These are phyloP conservation scores for Ciconia stormi DNA, from an alignment of 2,113 vertebrate genomes.

Conservation along the genomic window DNA sequence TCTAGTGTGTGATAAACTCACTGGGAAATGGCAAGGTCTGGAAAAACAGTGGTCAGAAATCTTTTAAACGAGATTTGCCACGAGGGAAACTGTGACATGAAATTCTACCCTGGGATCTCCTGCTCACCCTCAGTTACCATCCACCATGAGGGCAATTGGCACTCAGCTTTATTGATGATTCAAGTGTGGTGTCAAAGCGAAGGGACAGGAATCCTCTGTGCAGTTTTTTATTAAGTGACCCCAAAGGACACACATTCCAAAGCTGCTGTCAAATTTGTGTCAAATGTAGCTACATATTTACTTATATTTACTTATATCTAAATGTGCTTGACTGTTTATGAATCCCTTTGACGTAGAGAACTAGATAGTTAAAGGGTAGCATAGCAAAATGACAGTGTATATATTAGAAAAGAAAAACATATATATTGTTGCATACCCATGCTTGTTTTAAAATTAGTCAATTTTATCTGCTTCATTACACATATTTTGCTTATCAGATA, in stretches of 20 bases:
- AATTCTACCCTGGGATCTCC: background rate
- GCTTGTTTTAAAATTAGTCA: background rate
- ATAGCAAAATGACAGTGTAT: background rate
- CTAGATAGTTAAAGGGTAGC: background rate
- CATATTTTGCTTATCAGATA: conserved; percentile 36
- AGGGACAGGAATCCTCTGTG: background rate
- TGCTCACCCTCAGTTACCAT: background rate
- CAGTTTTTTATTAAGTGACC: background rate
- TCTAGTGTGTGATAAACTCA: background rate
- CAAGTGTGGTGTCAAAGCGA: background rate
- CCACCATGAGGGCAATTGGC: background rate
- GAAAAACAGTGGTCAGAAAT: background rate
- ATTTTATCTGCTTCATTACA: conserved; percentile 33
- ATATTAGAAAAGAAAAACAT: background rate
- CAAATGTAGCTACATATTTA: background rate
- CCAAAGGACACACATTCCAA: background rate
- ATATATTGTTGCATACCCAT: background rate
- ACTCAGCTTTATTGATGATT: background rate
- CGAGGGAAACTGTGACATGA: background rate
- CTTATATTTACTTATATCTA: background rate
- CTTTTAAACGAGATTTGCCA: background rate
- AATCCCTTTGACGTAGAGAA: background rate
- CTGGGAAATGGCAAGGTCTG: background rate
- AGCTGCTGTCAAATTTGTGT: background rate
- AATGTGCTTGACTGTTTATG: background rate